Evolutionary conservation across 1,140 invertebrate species (phyloP), one percentile per base, ranked within the genome.

Genomic region (Nephotettix cincticeps): DNA sequence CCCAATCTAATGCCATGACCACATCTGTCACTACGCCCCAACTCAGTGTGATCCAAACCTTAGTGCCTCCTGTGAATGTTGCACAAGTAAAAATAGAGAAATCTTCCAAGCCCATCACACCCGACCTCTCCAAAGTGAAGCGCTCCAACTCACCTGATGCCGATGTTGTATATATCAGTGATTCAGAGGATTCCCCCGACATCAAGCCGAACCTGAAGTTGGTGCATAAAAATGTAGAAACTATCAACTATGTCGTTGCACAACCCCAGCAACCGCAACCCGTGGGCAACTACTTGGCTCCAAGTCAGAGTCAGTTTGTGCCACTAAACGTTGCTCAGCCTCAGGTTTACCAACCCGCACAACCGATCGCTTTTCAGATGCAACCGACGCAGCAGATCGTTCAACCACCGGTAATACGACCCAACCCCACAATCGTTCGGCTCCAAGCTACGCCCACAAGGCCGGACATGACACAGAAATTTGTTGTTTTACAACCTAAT

Each of bases 101-200:
- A 25, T 17, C 32, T 30, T 45, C 32, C 23, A 67, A 67, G 40
- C 32, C 23, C 0, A 43, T 43, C 19, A 45, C 32, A 27, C 32
- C 40, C 21, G 64, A 67, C 45, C 21, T 67, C 17, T 67, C 64
- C 1, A 67, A 45, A 43, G 25, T 67, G 1, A 67, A 67, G 27
- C 64, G 64, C 25, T 67, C 64, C 19, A 45, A 21, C 1, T 67
- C 64, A 1, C 64, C 64, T 3, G 32, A 43, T 3, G 27, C 27
- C n/a, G 64, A 67, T 40, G 40, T 67, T 21, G 64, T 67, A 13
- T 67, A 67, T 27, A 67, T 67, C 32, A 67, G 64, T 67, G 64
- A 67, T 40, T 43, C 32, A 1, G 64, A 67, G 45, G 64, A 67
- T 23, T 29, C 64, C 17, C 29, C 29, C 4, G 64, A 67, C 30